Evolutionary conservation across 2,797 vertebrate species (phyloP).

Genomic region (Platalea minor): DNA sequence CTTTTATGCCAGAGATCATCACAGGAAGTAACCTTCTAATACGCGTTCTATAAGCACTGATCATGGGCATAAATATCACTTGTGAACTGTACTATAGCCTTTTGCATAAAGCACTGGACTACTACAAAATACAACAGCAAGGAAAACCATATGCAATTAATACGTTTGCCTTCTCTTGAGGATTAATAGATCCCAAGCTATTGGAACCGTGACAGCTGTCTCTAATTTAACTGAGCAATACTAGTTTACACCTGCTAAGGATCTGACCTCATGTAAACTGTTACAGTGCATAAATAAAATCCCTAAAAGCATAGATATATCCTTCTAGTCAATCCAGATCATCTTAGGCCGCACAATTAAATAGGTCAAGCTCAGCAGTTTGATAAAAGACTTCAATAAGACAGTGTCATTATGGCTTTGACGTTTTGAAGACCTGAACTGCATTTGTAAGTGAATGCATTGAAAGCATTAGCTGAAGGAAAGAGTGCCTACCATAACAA

Average conservation of each 20-base stretch:
- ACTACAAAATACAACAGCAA: neutral
- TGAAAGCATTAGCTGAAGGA: constrained; percentile 43
- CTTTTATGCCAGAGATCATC: neutral
- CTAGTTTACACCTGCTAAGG: neutral
- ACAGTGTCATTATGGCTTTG: constrained; percentile 48
- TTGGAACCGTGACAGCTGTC: neutral
- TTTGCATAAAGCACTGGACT: neutral
- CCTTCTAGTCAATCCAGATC: constrained; percentile 35
- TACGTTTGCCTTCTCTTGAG: neutral
- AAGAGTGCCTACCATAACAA: constrained; percentile 22
- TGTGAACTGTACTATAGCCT: neutral
- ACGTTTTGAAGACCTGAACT: constrained; percentile 62
- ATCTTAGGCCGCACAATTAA: constrained; percentile 61
- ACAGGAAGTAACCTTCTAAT: neutral
- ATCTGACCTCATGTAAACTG: neutral
- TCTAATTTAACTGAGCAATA: neutral
- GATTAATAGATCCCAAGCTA: neutral
- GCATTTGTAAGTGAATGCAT: constrained; percentile 60
- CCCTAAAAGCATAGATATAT: neutral
- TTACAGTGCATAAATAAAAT: neutral
- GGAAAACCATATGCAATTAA: neutral
- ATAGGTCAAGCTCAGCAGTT: constrained; percentile 53
- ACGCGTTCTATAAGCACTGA: neutral
- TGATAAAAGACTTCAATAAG: constrained; percentile 67
- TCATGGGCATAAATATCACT: neutral